These are phyloP conservation scores for Ditula angustiorana DNA, from an alignment of 2,888 invertebrate genomes.

Conservation along the genomic window DNA sequence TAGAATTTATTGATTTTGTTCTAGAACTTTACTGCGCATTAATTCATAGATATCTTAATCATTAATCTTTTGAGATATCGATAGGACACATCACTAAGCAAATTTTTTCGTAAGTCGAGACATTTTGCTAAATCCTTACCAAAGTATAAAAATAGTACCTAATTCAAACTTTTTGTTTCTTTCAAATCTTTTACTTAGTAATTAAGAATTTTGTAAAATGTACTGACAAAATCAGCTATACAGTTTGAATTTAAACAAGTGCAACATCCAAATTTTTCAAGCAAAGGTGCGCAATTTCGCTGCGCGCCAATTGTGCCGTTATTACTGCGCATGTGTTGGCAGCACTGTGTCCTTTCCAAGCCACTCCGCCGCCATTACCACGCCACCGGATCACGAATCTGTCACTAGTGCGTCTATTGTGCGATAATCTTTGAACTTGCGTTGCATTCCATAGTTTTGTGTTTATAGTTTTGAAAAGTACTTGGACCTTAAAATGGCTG, in stretches of 20 bases:
- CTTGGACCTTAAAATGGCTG: constrained; percentile 83
- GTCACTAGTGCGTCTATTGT: constrained; percentile 73
- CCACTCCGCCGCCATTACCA: constrained; percentile 80
- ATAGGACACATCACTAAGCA: not conserved
- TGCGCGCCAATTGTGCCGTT: constrained; percentile 70
- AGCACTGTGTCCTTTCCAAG: constrained; percentile 79
- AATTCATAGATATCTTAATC: not conserved
- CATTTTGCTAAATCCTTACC: no score
- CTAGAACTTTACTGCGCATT: not conserved
- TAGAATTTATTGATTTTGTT: constrained; percentile 24
- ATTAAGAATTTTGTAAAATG: not conserved
- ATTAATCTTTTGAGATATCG: not conserved
- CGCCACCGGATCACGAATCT: constrained; percentile 75
- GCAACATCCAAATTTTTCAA: constrained; percentile 26
- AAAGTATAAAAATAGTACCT: not conserved
- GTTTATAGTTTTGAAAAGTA: constrained; percentile 60
- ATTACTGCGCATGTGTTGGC: constrained; percentile 74
- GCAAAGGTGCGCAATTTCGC: constrained; percentile 29
- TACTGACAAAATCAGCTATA: not conserved
- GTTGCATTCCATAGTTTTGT: constrained; percentile 58
- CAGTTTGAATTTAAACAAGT: not conserved
- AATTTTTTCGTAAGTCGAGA: not conserved
- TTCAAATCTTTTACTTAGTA: not conserved
- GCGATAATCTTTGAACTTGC: constrained; percentile 58
- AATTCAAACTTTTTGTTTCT: not conserved